Evolutionary conservation across 2,797 vertebrate species (phyloP).

Genomic region (Onychomys arenicola): DNA sequence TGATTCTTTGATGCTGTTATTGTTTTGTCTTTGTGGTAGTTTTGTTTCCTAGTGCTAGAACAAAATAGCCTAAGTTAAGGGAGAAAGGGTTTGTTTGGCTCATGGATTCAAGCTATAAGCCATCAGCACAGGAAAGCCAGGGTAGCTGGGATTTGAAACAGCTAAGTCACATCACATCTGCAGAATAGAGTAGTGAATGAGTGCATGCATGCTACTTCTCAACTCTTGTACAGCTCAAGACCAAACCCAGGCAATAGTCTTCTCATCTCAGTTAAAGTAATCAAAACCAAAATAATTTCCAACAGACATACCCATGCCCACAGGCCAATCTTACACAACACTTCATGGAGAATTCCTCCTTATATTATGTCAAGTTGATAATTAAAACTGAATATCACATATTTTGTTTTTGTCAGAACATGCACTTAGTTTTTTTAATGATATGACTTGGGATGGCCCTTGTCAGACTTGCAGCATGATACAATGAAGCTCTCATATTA

Average conservation of each 20-base stretch:
- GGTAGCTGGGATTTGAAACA: neutral
- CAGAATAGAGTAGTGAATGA: neutral
- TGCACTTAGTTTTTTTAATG: neutral
- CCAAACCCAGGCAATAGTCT: neutral
- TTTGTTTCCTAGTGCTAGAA: neutral
- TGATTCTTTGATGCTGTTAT: neutral
- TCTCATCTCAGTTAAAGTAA: neutral
- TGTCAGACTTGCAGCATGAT: neutral
- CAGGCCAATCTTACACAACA: neutral
- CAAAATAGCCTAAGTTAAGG: neutral
- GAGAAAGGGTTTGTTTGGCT: neutral
- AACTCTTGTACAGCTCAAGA: neutral
- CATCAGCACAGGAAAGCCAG: neutral
- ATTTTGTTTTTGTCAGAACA: constrained; percentile 11
- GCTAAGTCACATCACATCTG: neutral
- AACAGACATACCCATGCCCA: neutral
- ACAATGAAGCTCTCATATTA: neutral
- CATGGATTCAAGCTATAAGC: neutral
- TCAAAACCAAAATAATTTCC: neutral
- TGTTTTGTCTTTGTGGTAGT: neutral
- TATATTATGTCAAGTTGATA: neutral
- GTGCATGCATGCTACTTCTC: neutral
- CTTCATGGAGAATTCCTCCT: neutral
- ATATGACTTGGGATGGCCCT: neutral
- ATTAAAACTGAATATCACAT: neutral